Base-by-base conservation (phyloP, 2,888 invertebrate species). In the Idaea dimidiata region DNA sequence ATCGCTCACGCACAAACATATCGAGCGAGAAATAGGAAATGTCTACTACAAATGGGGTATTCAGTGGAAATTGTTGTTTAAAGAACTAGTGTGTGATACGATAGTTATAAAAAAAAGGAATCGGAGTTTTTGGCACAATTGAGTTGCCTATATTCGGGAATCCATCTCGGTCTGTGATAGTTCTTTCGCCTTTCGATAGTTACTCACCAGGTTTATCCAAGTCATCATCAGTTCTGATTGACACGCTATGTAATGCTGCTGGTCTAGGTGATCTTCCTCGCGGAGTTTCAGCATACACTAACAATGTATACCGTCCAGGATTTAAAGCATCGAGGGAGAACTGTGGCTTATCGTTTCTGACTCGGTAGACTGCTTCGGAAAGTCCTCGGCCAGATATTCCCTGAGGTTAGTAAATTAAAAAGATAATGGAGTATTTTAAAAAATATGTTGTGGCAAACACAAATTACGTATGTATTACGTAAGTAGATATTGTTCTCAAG, bases 231-330 rank as follows among this genome's bases (percentile, higher is more conserved):
- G 83, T 80, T 56, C 88, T 73, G 68, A 93, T 86, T 0, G 93
- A 81, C 8, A 96, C 93, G 77, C 94, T 94, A 65, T 94, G 95
- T 81, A 97, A 93, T 63, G 96, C 94, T 63, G 96, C 96, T 1
- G 97, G 95, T 69, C 81, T 81, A 60, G 95, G 95, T 69, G 97
- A 97, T 70, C 95, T 94, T 65, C 97, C 97, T 78, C 95, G 94
- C 7, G 96, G 95, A 73, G 97, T 97, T 72, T 96, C 96, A 17
- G 97, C 96, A 82, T 96, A 97, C 33, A 97, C 95, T 69, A 95
- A 93, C 70, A 97, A 94, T 79, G 96, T 96, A 87, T 97, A 97
- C 72, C 94, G 94, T 60, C 96, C 97, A 17, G 97, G 95, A 64
- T 96, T 94, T 65, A 97, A 91, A 70, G 95, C 95, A 79, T 95